A percentile compares a stretch with the other conserved stretches of the same genome.
These are phyloP conservation scores for Craterocephalus amniculus DNA, from an alignment of 2,797 vertebrate genomes.

Conservation along the genomic window DNA sequence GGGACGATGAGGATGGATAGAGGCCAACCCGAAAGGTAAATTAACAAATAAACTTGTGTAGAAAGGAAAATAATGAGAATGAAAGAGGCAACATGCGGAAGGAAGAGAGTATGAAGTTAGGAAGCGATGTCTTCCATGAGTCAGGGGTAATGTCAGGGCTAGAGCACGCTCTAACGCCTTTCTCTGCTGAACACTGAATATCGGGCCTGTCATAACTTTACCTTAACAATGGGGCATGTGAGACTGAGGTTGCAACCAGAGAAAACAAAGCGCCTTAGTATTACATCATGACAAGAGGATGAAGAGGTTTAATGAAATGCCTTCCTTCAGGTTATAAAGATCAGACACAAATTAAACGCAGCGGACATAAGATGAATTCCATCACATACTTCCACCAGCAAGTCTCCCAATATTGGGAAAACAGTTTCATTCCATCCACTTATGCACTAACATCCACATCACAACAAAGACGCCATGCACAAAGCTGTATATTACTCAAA, in stretches of 20 bases:
- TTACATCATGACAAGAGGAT: conserved; percentile 69
- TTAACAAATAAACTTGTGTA: conserved; percentile 48
- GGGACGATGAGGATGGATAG: conserved; percentile 17
- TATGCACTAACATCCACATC: conserved; percentile 63
- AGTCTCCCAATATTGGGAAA: conserved; percentile 59
- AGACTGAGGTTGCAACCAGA: conserved; percentile 34
- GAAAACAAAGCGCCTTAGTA: conserved; percentile 51
- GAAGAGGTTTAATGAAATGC: conserved; percentile 54
- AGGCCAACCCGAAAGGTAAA: conserved; percentile 35
- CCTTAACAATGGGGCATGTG: conserved; percentile 41
- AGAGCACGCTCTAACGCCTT: conserved; percentile 12
- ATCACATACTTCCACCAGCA: conserved; percentile 51
- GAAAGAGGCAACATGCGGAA: conserved; percentile 25
- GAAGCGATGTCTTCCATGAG: conserved; percentile 36
- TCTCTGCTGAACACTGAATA: conserved; percentile 13
- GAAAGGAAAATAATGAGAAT: conserved; percentile 24
- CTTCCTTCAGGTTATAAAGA: conserved; percentile 53
- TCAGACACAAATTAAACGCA: conserved; percentile 60
- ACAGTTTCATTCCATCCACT: conserved; percentile 54
- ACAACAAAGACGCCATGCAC: conserved; percentile 63
- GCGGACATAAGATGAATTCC: conserved; percentile 45
- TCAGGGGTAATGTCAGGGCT: conserved; percentile 35
- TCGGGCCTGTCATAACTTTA: conserved; percentile 40
- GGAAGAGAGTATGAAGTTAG: conserved; percentile 43
- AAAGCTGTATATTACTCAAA: conserved; percentile 68